Evolutionary conservation across 2,888 invertebrate species (phyloP).

Genomic region (Phymatocera aterrima): DNA sequence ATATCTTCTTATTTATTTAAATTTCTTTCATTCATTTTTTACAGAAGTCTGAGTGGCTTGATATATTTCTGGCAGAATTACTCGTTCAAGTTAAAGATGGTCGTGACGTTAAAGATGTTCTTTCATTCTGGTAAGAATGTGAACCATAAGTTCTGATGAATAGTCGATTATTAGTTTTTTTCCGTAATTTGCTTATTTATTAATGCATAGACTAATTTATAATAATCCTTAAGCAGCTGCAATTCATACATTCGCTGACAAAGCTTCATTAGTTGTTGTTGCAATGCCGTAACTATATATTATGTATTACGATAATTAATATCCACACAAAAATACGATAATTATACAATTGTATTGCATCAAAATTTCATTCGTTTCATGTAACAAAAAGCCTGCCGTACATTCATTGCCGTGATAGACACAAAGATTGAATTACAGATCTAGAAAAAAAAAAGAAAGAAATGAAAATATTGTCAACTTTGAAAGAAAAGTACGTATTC

Average conservation of each 20-base stretch:
- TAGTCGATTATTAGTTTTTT: background rate
- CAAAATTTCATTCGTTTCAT: no score
- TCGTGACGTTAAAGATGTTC: slow-evolving; percentile 77
- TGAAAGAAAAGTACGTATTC: background rate
- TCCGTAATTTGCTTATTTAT: background rate
- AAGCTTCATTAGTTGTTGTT: background rate
- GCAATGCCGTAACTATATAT: background rate
- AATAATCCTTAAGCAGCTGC: background rate
- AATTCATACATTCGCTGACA: background rate
- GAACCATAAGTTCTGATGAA: background rate
- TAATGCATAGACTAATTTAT: background rate
- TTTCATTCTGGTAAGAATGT: slow-evolving; percentile 79
- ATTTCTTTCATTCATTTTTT: slow-evolving; percentile 58
- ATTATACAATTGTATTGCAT: background rate
- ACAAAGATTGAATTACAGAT: background rate
- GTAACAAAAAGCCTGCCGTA: background rate
- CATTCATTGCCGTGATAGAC: no score
- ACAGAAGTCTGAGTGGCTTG: slow-evolving; percentile 82
- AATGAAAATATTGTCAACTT: background rate
- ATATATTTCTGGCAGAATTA: slow-evolving; percentile 81
- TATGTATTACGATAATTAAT: background rate
- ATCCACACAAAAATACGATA: background rate
- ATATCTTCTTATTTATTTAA: background rate
- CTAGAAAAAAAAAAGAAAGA: background rate
- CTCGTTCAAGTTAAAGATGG: slow-evolving; percentile 79